Evolutionary conservation across 2,113 vertebrate genomes (phyloP), one percentile per base, ranked within the genome.

Genomic region (Pitta sordida): DNA sequence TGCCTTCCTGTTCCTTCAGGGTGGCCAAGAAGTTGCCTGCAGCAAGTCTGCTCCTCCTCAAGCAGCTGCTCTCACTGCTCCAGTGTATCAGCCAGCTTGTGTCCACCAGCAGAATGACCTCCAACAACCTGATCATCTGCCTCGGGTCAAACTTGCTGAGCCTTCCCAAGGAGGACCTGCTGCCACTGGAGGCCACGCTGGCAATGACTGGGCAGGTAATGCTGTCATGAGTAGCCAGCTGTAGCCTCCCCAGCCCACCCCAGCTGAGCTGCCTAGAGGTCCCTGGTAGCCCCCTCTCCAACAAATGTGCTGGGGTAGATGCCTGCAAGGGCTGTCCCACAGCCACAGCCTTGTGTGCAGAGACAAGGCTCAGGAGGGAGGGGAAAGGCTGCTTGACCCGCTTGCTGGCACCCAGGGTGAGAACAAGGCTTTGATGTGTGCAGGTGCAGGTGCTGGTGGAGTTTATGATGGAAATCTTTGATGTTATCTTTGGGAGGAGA

Each of bases 1-100:
- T 68, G 44, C 36, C 53, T 60, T 34, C 29, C 19, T 34, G 18
- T 19, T 41, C 30, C 30, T 18, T 59, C 65, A 41, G 23, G 11
- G 19, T 41, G 30, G 53, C 19, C 43, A n/a, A 34, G 14, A 69
- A 59, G 30, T 18, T 34, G 19, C 53, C 12, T 3, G 6, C 24
- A 7, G 53, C 7, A 6, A 69, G 29, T 30, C 30, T 82, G 34
- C 22, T 68, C 9, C 53, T 81, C 43, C 78, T 48, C 18, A 21
- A 9, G 43, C 34, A 68, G 78, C 78, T 81, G 43, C 52, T 58
- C 4, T 6, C 53, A 11, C 15, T 41, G 30, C 11, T 51, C 9
- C 8, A 2, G 15, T 15, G 3, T 20, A 29, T 41, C 1, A 0
- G 23, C 18, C 44, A 41, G 53, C 15, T 34, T 1, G 0, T 3